Conservation (phyloP, 2,888 invertebrate genomes). For the Azorinus chamasolen region DNA sequence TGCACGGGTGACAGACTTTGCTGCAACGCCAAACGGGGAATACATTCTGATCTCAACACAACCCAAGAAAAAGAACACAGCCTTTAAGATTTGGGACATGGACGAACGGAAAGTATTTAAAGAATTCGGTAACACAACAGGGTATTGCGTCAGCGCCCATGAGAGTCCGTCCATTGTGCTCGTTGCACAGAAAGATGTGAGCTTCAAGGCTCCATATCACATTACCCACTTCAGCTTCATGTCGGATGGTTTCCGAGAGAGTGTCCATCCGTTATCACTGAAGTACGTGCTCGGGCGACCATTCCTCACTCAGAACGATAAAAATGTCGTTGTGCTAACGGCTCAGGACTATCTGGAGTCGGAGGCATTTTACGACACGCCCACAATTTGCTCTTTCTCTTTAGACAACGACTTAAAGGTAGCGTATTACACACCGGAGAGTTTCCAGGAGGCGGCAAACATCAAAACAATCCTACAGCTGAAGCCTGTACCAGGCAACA, state of each 20-base stretch:
- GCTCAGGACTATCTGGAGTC: slow-evolving; percentile 77
- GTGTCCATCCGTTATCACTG: slow-evolving; percentile 69
- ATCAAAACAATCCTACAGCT: slow-evolving; percentile 80
- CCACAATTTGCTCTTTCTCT: slow-evolving; percentile 80
- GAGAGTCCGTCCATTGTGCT: slow-evolving; percentile 70
- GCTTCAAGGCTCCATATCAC: slow-evolving; percentile 76
- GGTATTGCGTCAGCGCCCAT: slow-evolving; percentile 76
- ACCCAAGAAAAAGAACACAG: slow-evolving; percentile 71
- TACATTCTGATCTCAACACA: slow-evolving; percentile 80
- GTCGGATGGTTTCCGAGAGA: slow-evolving; percentile 70
- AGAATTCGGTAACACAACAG: slow-evolving; percentile 82
- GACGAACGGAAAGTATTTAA: slow-evolving; percentile 77
- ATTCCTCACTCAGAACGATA: slow-evolving; percentile 81
- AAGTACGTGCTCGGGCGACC: slow-evolving; percentile 77
- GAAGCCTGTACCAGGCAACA: slow-evolving; percentile 68
- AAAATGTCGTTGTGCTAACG: slow-evolving; percentile 81
- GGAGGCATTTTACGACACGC: slow-evolving; percentile 73
- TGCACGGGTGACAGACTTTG: slow-evolving; percentile 76
- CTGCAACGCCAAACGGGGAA: slow-evolving; percentile 80
- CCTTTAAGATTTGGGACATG: slow-evolving; percentile 84
- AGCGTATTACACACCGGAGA: slow-evolving; percentile 77
- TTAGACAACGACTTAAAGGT: slow-evolving; percentile 74
- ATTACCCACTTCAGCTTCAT: slow-evolving; percentile 76
- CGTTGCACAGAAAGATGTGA: slow-evolving; percentile 73
- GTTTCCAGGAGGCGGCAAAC: slow-evolving; percentile 76